Base-by-base conservation (phyloP, 2,888 invertebrate species). In the Hanleya hanleyi region DNA sequence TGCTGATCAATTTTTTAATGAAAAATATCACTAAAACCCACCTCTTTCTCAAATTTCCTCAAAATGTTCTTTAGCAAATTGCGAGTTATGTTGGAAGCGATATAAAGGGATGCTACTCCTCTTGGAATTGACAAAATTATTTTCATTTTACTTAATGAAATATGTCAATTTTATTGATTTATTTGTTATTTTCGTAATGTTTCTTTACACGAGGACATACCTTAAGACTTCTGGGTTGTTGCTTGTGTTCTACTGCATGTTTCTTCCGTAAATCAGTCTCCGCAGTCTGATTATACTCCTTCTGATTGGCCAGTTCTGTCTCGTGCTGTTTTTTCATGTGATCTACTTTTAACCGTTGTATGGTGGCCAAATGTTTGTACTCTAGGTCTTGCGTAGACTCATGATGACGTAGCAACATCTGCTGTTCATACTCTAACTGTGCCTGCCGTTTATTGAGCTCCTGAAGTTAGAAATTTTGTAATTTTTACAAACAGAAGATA, bases 151-250 rank as follows among this genome's bases (percentile, higher is more conserved):
- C n/a, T n/a, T n/a, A n/a, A n/a, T n/a, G n/a, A n/a, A n/a, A n/a
- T n/a, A n/a, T n/a, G n/a, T n/a, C n/a, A n/a, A n/a, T n/a, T n/a
- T n/a, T n/a, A n/a, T n/a, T n/a, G n/a, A n/a, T n/a, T n/a, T n/a
- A n/a, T n/a, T n/a, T n/a, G n/a, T n/a, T n/a, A n/a, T n/a, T n/a
- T n/a, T n/a, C n/a, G n/a, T n/a, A n/a, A n/a, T n/a, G n/a, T n/a
- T n/a, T n/a, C n/a, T n/a, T n/a, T n/a, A n/a, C n/a, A n/a, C n/a
- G n/a, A n/a, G n/a, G n/a, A n/a, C n/a, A n/a, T 91, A 97, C 97
- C 94, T 98, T 98, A 85, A 99, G 94, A 92, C 98, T 98, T 92
- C 99, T 97, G 71, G 99, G 99, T 92, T 99, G 99, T 90, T 99
- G 98, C 90, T 98, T 97, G 84, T 97, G 94, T 92, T 99, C 98